Percentiles rank a stretch among this genome's conserved stretches.
phyloP scores from a whole-genome alignment of 1,140 invertebrate species.

The Lucilia cuprina region DNA sequence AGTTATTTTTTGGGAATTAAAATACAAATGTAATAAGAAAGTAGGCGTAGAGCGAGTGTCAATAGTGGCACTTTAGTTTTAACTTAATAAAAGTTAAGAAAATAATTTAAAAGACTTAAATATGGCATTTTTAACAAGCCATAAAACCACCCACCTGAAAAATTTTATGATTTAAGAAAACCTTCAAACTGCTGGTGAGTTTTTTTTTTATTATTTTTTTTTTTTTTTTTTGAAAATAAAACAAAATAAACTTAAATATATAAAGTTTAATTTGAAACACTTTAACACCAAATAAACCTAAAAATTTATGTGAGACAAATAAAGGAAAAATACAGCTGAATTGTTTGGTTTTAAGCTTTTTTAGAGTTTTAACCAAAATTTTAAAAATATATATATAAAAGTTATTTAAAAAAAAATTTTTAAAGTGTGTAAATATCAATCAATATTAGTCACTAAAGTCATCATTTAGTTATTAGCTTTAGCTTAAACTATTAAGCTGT shows the following conservation, averaged over 20 bases:
- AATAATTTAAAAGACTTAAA: neutral
- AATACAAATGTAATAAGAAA: neutral
- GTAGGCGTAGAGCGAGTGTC: neutral
- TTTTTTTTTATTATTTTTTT: too few relatives aligned
- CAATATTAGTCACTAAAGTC: slow-evolving; percentile 3
- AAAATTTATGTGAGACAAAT: neutral
- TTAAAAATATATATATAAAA: neutral
- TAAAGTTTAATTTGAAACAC: neutral
- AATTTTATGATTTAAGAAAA: neutral
- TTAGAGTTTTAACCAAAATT: neutral
- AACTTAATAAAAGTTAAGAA: neutral
- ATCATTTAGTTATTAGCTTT: neutral
- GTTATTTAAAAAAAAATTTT: neutral
- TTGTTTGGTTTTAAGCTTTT: neutral
- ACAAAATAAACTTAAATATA: too few relatives aligned
- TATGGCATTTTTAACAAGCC: neutral
- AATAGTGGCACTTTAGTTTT: slow-evolving; percentile 5
- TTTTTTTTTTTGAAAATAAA: neutral
- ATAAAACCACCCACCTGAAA: neutral
- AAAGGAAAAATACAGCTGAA: neutral
- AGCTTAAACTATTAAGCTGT: neutral
- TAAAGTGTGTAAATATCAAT: neutral
- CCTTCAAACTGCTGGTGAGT: neutral
- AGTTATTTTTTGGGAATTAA: too few relatives aligned
- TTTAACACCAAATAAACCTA: neutral